Conservation (phyloP, 2,797 vertebrate species). For the Liasis olivaceus region DNA sequence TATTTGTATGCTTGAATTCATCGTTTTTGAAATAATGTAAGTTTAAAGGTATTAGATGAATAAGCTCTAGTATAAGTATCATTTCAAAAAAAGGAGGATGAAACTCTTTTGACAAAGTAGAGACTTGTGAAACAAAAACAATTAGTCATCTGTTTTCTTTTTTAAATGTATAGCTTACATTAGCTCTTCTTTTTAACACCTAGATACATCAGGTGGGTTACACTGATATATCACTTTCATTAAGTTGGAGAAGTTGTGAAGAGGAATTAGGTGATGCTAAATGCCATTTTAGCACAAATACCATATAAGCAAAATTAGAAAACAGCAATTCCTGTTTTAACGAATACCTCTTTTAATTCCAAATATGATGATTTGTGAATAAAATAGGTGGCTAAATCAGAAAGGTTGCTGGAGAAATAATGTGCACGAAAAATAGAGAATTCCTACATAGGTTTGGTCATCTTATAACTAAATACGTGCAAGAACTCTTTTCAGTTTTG, state of each 20-base stretch:
- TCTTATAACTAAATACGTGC: neutral
- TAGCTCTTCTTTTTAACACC: slow-evolving; percentile 26
- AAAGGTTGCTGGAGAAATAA: neutral
- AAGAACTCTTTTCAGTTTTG: neutral
- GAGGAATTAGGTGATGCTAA: neutral
- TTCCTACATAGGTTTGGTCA: neutral
- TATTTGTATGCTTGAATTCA: neutral
- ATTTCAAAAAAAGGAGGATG: neutral
- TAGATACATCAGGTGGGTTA: neutral
- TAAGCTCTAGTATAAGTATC: neutral
- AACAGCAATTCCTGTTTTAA: neutral
- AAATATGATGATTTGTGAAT: neutral
- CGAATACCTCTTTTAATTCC: neutral
- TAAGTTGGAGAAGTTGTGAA: neutral
- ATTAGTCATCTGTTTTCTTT: neutral
- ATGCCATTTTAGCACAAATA: slow-evolving; percentile 21
- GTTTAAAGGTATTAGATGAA: neutral
- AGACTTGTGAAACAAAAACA: neutral
- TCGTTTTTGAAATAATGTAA: neutral
- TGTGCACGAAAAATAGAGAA: neutral
- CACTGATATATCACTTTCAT: slow-evolving; percentile 1
- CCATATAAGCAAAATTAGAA: neutral
- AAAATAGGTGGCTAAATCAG: neutral
- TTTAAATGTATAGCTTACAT: slow-evolving; percentile 1
- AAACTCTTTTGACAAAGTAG: neutral